Evolutionary conservation across 2,888 invertebrate genomes (phyloP), one percentile per base, ranked within the genome.

Genomic region (Eristalis tenax): DNA sequence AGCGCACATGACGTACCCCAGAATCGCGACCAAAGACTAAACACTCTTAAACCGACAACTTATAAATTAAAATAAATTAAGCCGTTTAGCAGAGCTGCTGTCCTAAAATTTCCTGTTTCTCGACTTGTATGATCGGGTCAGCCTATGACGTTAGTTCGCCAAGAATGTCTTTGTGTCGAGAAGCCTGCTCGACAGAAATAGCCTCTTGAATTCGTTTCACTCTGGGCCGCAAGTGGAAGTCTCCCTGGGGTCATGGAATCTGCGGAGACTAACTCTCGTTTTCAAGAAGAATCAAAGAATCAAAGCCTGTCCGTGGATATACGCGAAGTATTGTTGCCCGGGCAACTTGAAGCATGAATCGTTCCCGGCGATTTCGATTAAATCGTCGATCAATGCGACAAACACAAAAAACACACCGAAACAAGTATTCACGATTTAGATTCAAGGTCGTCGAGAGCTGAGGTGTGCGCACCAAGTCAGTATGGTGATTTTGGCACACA

Each of bases 391-490:
- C 35, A 43, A 61, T 43, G 26, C 28, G 43, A 69, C 11, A 65
- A 64, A 64, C 26, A 10, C 32, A 32, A 32, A 32, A 66, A 65
- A 26, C 15, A 26, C 22, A 40, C n/a, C 43, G 18, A 56, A 69
- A 63, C 68, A 71, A 74, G 70, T 79, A 82, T 82, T 86, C 74
- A 73, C 69, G 81, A 77, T 77, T 85, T 32, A 71, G 71, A 86
- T 83, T 83, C 86, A 86, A 86, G 86, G 86, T 75, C 86, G 70
- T 38, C 71, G 35, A 71, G 77, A 64, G 81, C 13, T 79, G 78
- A 63, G 75, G 74, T 70, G 26, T 85, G 76, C 73, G 70, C 68
- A 57, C 71, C 61, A 65, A 76, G 63, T 68, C 63, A 26, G 43
- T 81, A 71, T 84, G 75, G 8, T 76, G 80, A 79, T 84, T 81